Percentiles rank a stretch among this genome's conserved stretches.
Conservation (phyloP, 2,797 vertebrate species). For the Pseudochirops cupreus region DNA sequence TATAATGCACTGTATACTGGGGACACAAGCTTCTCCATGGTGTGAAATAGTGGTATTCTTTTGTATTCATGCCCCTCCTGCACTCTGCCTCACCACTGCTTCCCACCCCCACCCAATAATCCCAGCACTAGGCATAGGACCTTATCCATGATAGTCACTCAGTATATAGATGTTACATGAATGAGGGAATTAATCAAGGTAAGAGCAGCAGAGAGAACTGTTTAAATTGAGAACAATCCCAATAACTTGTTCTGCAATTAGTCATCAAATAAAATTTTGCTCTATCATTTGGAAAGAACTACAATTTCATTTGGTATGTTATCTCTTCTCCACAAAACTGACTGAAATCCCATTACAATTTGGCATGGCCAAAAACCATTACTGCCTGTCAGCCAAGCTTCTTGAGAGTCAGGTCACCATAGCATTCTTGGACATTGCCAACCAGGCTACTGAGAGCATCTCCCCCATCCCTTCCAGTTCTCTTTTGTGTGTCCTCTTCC, state of each 20-base stretch:
- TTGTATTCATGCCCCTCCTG: not conserved
- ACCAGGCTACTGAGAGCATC: rapidly evolving
- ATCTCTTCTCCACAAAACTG: not conserved
- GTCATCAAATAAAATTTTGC: not conserved
- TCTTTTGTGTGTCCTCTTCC: rapidly evolving
- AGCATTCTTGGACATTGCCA: not conserved
- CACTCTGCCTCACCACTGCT: not conserved
- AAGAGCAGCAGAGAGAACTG: not conserved
- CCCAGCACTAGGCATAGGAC: not conserved
- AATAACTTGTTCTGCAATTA: not conserved
- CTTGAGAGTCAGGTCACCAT: not conserved
- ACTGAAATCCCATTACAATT: not conserved
- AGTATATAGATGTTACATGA: not conserved
- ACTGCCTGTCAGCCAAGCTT: slow-evolving; percentile 46
- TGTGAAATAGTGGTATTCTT: not conserved
- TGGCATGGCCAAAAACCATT: not conserved
- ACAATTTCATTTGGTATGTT: not conserved
- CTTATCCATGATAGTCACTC: not conserved
- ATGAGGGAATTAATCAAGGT: not conserved
- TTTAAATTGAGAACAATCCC: not conserved
- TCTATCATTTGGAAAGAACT: not conserved
- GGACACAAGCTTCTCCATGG: not conserved
- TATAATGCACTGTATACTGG: not conserved
- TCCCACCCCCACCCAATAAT: not conserved
- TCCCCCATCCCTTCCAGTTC: not conserved